Evolutionary conservation across 2,888 invertebrate genomes (phyloP).

Genomic region (Hypsopygia costalis): DNA sequence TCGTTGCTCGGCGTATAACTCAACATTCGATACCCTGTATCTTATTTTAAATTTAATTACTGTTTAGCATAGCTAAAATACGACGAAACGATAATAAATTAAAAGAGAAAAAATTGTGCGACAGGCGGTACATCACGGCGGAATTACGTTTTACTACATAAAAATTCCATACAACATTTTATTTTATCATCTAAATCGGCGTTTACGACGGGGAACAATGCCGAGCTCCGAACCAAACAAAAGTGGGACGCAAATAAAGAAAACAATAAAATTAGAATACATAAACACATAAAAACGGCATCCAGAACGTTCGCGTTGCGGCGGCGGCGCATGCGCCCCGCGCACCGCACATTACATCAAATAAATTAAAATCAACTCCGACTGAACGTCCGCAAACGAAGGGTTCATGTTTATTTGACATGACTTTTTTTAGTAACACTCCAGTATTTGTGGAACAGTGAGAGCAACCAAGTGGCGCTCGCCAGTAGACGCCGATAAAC

Average conservation of each 20-base stretch:
- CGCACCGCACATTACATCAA: slow-evolving; percentile 49
- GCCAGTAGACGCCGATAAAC: slow-evolving; percentile 4
- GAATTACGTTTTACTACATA: slow-evolving; percentile 52
- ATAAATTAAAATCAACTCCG: slow-evolving; percentile 38
- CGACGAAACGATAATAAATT: slow-evolving; percentile 28
- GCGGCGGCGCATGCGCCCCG: slow-evolving; percentile 51
- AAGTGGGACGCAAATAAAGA: slow-evolving; percentile 81
- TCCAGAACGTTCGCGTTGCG: slow-evolving; percentile 59
- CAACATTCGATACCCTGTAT: slow-evolving; percentile 25
- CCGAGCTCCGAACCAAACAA: slow-evolving; percentile 74
- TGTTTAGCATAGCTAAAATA: slow-evolving; percentile 28
- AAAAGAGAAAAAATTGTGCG: slow-evolving; percentile 36
- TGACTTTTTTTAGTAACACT: slow-evolving; percentile 31
- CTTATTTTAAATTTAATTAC: slow-evolving; percentile 36
- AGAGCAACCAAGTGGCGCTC: slow-evolving; percentile 18
- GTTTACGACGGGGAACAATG: slow-evolving; percentile 78
- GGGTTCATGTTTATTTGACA: slow-evolving; percentile 38
- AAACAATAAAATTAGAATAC: slow-evolving; percentile 81
- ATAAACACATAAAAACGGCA: slow-evolving; percentile 77
- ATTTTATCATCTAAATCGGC: slow-evolving; percentile 79
- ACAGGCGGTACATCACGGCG: slow-evolving; percentile 37
- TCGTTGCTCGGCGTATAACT: slow-evolving; percentile 22
- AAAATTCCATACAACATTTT: slow-evolving; percentile 74
- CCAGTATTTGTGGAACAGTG: slow-evolving; percentile 29
- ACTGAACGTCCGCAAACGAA: slow-evolving; percentile 25